Conservation (phyloP, 2,888 invertebrate species). For the Tipula lateralis region DNA sequence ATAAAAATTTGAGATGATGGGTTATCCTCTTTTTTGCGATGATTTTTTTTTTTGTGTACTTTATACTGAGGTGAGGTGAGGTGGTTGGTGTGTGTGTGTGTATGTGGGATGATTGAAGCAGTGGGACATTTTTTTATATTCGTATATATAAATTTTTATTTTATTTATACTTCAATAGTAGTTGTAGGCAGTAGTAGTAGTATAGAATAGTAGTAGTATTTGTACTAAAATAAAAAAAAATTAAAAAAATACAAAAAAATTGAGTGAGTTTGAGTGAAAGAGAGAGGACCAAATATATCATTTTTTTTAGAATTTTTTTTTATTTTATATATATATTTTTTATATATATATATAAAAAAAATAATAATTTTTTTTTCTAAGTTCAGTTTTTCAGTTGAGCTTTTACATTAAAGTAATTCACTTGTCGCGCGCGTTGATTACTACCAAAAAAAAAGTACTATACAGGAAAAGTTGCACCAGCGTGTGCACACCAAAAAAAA, state of each 20-base stretch:
- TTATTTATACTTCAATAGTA: slow-evolving; percentile 7
- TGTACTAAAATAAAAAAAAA: slow-evolving; percentile 27
- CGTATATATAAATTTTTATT: background rate
- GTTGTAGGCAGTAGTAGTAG: slow-evolving; percentile 27
- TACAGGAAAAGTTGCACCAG: background rate
- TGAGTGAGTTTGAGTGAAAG: slow-evolving; percentile 12
- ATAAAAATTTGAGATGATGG: background rate
- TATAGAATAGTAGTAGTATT: slow-evolving; percentile 29
- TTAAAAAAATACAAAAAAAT: slow-evolving; percentile 25
- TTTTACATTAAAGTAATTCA: slow-evolving; percentile 30
- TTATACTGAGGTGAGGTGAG: background rate
- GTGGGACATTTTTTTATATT: slow-evolving; percentile 3
- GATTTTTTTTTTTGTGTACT: background rate
- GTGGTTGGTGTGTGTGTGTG: background rate
- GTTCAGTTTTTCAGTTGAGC: slow-evolving; percentile 30
- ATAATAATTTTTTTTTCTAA: slow-evolving; percentile 27
- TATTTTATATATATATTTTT: slow-evolving; percentile 3
- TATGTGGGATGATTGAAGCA: background rate
- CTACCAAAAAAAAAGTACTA: background rate
- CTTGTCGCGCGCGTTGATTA: slow-evolving; percentile 29
- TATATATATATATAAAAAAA: slow-evolving; percentile 20
- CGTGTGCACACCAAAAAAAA: slow-evolving; percentile 6
- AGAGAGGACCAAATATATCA: slow-evolving; percentile 28
- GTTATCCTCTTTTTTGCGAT: background rate
- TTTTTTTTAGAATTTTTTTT: slow-evolving; percentile 2